These are phyloP conservation scores for Mormyrus lacerda DNA, from an alignment of 2,113 vertebrate genomes.

Conservation along the genomic window DNA sequence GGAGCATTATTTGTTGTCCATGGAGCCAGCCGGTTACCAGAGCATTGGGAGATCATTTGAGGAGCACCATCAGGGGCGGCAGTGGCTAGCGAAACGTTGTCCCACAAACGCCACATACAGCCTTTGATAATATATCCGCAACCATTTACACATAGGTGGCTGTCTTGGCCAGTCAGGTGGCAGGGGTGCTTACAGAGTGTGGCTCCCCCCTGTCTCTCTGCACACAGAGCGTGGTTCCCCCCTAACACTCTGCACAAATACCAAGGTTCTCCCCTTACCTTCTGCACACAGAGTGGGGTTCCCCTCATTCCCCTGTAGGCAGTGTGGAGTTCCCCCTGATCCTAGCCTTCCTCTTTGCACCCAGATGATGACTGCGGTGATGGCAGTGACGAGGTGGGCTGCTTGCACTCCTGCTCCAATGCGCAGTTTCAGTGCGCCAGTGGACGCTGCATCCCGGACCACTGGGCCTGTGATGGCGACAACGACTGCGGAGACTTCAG, in stretches of 20 bases:
- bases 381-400: slow-evolving; percentile 82
- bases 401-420: slow-evolving; percentile 74
- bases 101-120: background rate
- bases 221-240: background rate
- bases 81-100: background rate
- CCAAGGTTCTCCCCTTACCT: background rate
- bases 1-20: background rate
- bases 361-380: slow-evolving; percentile 93
- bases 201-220: background rate
- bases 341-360: background rate
- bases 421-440: slow-evolving; percentile 80
- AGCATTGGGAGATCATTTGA: background rate
- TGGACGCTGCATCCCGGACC: slow-evolving; percentile 81
- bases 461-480: slow-evolving; percentile 93
- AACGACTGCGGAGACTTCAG: slow-evolving; percentile 96
- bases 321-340: background rate
- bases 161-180: background rate
- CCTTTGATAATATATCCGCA: background rate
- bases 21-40: background rate
- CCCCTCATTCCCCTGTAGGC: background rate
- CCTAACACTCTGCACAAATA: background rate
- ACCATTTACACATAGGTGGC: background rate
- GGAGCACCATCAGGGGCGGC: background rate
- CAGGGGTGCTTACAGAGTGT: no score
- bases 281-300: background rate